These are phyloP conservation scores for Promerops cafer DNA, from an alignment of 2,113 vertebrate species.

Conservation along the genomic window DNA sequence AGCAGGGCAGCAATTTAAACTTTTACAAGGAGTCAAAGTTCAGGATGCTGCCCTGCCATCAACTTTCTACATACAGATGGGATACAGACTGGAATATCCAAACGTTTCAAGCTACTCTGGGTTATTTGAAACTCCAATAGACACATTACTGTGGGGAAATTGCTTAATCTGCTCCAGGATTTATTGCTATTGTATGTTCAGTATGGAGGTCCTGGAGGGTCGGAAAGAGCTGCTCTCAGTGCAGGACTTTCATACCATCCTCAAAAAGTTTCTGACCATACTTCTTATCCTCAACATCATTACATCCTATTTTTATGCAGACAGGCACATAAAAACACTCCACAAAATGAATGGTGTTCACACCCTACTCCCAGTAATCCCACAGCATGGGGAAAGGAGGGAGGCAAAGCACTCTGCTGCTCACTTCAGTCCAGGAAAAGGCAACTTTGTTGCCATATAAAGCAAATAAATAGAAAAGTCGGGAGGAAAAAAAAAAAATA, in stretches of 20 bases:
- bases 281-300: constrained; percentile 69
- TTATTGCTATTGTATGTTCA: constrained; percentile 52
- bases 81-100: constrained; percentile 59
- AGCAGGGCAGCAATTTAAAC: constrained; percentile 62
- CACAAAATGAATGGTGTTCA: constrained; percentile 40
- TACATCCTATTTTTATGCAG: constrained; percentile 63
- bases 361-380: constrained; percentile 52
- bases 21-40: constrained; percentile 64
- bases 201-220: constrained; percentile 26
- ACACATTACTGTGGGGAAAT: constrained; percentile 48
- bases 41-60: constrained; percentile 48
- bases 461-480: constrained; percentile 46
- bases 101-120: constrained; percentile 30
- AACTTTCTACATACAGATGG: constrained; percentile 50
- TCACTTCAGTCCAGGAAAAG: constrained; percentile 46
- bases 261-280: constrained; percentile 67
- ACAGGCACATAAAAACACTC: constrained; percentile 52
- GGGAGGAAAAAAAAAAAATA: not conserved
- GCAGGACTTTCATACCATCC: constrained; percentile 42
- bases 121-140: constrained; percentile 62
- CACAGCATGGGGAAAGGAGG: constrained; percentile 36
- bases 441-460: constrained; percentile 49
- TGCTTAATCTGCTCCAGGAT: constrained; percentile 61
- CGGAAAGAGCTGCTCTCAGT: not conserved
- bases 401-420: constrained; percentile 22